Evolutionary conservation across 2,888 invertebrate genomes (phyloP).

Genomic region (Yponomeuta malinellus): DNA sequence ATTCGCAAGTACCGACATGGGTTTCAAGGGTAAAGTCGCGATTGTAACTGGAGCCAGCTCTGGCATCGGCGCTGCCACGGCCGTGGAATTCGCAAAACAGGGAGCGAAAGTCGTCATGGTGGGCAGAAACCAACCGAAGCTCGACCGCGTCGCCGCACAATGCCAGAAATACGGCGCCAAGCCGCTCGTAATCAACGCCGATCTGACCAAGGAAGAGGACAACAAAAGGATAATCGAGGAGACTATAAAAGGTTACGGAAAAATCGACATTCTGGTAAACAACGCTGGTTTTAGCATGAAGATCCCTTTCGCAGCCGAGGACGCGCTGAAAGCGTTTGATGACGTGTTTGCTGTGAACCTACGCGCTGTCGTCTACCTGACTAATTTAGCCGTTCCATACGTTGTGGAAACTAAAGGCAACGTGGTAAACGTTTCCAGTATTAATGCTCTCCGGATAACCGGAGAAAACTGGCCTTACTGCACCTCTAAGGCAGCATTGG

Average conservation of each 20-base stretch:
- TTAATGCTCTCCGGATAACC: conserved; percentile 55
- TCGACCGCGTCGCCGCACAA: conserved; percentile 33
- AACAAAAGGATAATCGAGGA: conserved; percentile 40
- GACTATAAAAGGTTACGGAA: conserved; percentile 42
- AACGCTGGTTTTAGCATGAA: conserved; percentile 70
- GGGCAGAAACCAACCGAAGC: conserved; percentile 11
- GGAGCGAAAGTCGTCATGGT: conserved; percentile 14
- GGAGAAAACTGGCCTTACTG: conserved; percentile 53
- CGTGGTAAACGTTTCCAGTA: conserved; percentile 77
- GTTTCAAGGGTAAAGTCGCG: conserved; percentile 10
- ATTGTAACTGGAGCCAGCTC: conserved; percentile 17
- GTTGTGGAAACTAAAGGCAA: conserved; percentile 58
- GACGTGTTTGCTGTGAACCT: conserved; percentile 71
- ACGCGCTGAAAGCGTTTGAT: conserved; percentile 65
- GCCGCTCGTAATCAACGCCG: conserved; percentile 31
- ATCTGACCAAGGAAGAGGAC: conserved; percentile 43
- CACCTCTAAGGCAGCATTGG: conserved; percentile 76
- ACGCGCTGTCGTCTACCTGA: conserved; percentile 47
- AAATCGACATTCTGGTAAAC: conserved; percentile 56
- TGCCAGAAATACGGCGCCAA: conserved; percentile 20
- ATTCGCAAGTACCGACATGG: background rate
- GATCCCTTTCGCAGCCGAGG: conserved; percentile 62
- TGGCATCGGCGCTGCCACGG: conserved; percentile 17
- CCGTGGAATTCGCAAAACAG: conserved; percentile 7
- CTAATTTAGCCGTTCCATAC: conserved; percentile 69